phyloP scores from a whole-genome alignment of 92 coral and sea anemone genomes.

The Zoanthus sociatus region DNA sequence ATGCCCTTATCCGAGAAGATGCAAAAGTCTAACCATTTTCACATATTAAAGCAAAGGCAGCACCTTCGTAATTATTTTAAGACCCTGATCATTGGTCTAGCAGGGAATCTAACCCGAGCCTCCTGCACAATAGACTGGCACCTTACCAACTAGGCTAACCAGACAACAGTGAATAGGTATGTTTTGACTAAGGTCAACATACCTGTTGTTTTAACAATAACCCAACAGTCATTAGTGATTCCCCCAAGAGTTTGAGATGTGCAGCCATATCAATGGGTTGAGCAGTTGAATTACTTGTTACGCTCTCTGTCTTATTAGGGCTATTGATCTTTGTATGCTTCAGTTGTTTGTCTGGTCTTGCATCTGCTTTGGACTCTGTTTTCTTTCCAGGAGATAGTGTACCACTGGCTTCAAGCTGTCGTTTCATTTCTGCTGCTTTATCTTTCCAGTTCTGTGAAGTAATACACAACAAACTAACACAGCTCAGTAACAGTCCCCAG shows the following conservation, averaged over 20 bases:
- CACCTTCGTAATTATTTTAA: too few relatives aligned
- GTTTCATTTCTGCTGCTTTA: slow-evolving; percentile 77
- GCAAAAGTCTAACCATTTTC: too few relatives aligned
- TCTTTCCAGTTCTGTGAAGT: slow-evolving; percentile 74
- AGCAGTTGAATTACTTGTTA: slow-evolving; percentile 47
- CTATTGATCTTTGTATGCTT: slow-evolving; percentile 16
- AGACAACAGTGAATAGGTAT: neutral
- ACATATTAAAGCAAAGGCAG: too few relatives aligned
- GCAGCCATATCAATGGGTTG: slow-evolving; percentile 96
- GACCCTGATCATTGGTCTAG: too few relatives aligned
- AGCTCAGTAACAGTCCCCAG: too few relatives aligned
- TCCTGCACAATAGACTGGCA: too few relatives aligned
- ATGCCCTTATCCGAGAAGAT: too few relatives aligned
- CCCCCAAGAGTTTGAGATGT: slow-evolving; percentile 92
- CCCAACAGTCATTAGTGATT: slow-evolving; percentile 89
- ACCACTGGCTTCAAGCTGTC: slow-evolving; percentile 51
- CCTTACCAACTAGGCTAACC: too few relatives aligned
- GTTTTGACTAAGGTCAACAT: neutral
- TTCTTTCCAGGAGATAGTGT: slow-evolving; percentile 51
- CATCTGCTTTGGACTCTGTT: neutral
- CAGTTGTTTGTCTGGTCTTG: neutral
- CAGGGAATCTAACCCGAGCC: too few relatives aligned
- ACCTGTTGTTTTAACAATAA: slow-evolving; percentile 91
- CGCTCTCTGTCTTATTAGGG: slow-evolving; percentile 11
- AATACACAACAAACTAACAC: neutral